Conservation (phyloP, 2,888 invertebrate species). For the Zaprionus bogoriensis region DNA sequence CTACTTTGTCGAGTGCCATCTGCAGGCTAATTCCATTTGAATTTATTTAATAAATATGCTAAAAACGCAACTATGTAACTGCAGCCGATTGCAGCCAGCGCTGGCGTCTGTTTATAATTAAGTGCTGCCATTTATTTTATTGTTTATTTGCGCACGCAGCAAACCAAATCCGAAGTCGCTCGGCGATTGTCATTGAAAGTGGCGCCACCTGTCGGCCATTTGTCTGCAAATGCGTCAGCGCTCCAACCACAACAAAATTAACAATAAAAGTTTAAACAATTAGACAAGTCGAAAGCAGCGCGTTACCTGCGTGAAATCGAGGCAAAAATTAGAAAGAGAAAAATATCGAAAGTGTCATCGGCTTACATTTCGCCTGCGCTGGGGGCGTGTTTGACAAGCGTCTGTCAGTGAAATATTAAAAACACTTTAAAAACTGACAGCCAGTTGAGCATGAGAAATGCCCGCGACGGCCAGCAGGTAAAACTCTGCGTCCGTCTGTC, state of each 20-base stretch:
- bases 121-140: slow-evolving; percentile 69
- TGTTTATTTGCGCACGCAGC: slow-evolving; percentile 19
- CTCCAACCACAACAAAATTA: slow-evolving; percentile 19
- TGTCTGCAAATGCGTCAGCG: slow-evolving; percentile 71
- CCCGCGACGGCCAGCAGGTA: slow-evolving; percentile 34
- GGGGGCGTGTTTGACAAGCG: slow-evolving; percentile 60
- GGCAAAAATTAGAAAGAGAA: neutral
- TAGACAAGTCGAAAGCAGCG: slow-evolving; percentile 39
- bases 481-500: no score
- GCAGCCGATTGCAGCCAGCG: slow-evolving; percentile 50
- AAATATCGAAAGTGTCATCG: slow-evolving; percentile 43
- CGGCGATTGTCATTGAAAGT: slow-evolving; percentile 44
- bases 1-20: slow-evolving; percentile 43
- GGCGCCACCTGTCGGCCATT: slow-evolving; percentile 74
- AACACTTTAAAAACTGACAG: slow-evolving; percentile 74
- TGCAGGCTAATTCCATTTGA: slow-evolving; percentile 55
- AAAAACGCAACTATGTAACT: slow-evolving; percentile 58
- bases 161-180: neutral
- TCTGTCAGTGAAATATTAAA: slow-evolving; percentile 79
- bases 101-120: slow-evolving; percentile 73
- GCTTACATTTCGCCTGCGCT: slow-evolving; percentile 52
- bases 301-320: slow-evolving; percentile 50
- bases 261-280: slow-evolving; percentile 60
- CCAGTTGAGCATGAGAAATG: slow-evolving; percentile 54
- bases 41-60: slow-evolving; percentile 71